Base-by-base conservation (phyloP, 2,113 vertebrate genomes). In the Boleophthalmus pectinirostris region DNA sequence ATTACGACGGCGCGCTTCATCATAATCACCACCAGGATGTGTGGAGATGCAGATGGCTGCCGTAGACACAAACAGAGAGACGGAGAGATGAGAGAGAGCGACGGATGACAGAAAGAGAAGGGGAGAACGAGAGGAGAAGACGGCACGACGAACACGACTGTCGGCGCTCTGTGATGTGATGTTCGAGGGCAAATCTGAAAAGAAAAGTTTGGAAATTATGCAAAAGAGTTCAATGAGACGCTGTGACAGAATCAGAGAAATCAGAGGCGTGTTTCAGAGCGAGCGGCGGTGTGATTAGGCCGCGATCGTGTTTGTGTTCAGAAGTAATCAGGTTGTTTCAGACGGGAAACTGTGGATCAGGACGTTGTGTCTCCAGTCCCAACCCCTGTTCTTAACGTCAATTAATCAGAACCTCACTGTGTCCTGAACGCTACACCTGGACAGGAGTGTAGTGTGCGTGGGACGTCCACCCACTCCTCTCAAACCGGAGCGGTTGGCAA, bases 1-100 rank as follows among this genome's bases (percentile, higher is more conserved):
- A 96, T 96, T 95, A 94, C 86, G 74, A 84, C 80, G 89, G 85
- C 88, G 83, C 90, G 84, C 88, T 93, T 93, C 89, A 93, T 94
- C 90, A 92, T 91, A 89, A 92, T 93, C 90, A 90, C 86, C 80
- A 87, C 82, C 15, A 14, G 66, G 14, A 0, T 49, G 75, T 73
- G 74, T 81, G 49, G 73, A 68, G 58, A 65, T 73, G 43, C 70
- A 74, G 69, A 83, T 75, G 74, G 68, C 56, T 69, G 56, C 21
- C 11, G 3, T 6, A 58, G 73, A 61, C 25, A 61, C 24, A 61
- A 14, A 25, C 58, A 2, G 58, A 33, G 18, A n/a, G 51, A 54
- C 29, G 38, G 38, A 43, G 1, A 9, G 38, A 43, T 5, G 33
- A 35, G 35, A 38, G 38, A 43, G 38, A 43, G 38, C 8, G 38